Conservation (phyloP, 2,888 invertebrate species). For the Cheilosia scutellata region DNA sequence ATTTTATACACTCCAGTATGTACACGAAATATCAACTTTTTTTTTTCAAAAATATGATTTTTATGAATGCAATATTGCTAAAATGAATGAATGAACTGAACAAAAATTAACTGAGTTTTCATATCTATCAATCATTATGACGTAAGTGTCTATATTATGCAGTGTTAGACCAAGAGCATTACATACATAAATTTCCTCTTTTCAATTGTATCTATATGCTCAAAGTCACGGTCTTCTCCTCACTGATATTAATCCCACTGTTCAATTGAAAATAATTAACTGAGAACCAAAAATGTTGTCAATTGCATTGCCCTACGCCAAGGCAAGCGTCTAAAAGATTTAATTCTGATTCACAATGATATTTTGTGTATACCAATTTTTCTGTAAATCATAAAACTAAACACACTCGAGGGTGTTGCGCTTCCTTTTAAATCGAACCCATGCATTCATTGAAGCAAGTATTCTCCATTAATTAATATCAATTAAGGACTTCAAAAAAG, state of each 20-base stretch:
- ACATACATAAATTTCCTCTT: neutral
- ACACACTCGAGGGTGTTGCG: constrained; percentile 67
- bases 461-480: constrained; percentile 71
- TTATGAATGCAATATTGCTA: no score
- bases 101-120: neutral
- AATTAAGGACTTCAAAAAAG: constrained; percentile 66
- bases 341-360: constrained; percentile 67
- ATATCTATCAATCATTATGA: constrained; percentile 4
- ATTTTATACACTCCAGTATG: no score
- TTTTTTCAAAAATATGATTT: no score
- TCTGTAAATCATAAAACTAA: constrained; percentile 68
- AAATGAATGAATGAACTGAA: no score
- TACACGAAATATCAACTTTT: no score
- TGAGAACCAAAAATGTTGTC: constrained; percentile 62
- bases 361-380: constrained; percentile 36
- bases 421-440: constrained; percentile 66
- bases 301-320: constrained; percentile 51
- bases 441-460: constrained; percentile 47
- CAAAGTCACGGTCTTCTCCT: constrained; percentile 57
- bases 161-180: neutral
- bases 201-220: constrained; percentile 47
- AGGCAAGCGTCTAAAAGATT: constrained; percentile 48
- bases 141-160: neutral
- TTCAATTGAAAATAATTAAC: constrained; percentile 73
- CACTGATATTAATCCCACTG: constrained; percentile 49